These are phyloP conservation scores for Hyla sarda DNA, from an alignment of 2,113 vertebrate genomes.

Conservation along the genomic window DNA sequence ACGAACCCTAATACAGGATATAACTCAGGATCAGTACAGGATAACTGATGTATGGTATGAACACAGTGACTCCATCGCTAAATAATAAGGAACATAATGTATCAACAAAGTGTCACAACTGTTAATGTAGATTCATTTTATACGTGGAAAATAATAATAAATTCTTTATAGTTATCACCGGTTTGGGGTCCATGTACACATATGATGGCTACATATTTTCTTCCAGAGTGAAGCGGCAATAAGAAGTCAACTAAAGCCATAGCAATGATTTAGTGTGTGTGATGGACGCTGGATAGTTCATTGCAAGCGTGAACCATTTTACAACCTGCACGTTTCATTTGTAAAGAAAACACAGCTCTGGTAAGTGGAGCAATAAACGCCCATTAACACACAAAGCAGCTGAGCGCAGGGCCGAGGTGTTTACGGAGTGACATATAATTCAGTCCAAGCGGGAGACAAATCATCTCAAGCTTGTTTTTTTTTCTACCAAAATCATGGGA, in stretches of 20 bases:
- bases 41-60: no score
- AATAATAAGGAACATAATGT: background rate
- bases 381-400: background rate
- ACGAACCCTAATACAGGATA: no score
- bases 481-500: no score
- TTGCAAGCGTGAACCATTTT: background rate
- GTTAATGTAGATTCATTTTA: background rate
- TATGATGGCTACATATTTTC: background rate
- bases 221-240: background rate
- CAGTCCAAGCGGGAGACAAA: background rate
- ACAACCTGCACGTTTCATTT: slow-evolving; percentile 47
- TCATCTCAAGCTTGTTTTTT: no score
- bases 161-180: background rate
- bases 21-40: no score
- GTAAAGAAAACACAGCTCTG: slow-evolving; percentile 40
- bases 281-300: background rate
- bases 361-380: slow-evolving; percentile 51
- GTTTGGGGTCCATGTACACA: background rate
- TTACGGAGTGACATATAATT: slow-evolving; percentile 7
- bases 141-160: background rate
- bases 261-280: slow-evolving; percentile 5
- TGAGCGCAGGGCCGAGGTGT: slow-evolving; percentile 1
- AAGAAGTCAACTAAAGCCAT: background rate
- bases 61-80: background rate
- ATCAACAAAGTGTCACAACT: background rate